phyloP scores from a whole-genome alignment of 2,113 vertebrate species.

The Uria aalge region DNA sequence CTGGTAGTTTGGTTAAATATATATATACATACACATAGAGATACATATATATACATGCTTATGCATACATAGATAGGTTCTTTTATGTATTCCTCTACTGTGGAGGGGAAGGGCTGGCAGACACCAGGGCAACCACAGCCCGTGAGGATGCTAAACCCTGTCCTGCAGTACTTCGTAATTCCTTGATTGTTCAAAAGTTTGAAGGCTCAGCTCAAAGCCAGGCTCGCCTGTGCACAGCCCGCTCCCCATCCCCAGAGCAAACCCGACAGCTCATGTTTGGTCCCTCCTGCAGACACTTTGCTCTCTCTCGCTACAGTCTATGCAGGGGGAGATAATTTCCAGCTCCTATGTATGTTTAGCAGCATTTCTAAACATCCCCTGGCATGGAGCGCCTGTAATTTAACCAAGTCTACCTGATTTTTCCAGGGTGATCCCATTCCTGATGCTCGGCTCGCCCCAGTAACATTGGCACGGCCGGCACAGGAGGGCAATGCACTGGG shows the following conservation, averaged over 20 bases:
- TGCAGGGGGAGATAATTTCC: neutral
- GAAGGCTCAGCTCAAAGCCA: neutral
- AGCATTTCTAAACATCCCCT: neutral
- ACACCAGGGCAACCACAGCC: neutral
- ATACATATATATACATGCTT: too few species aligned
- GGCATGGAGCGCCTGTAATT: neutral
- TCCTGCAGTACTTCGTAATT: rapidly evolving
- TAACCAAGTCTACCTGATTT: neutral
- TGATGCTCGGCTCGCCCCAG: neutral
- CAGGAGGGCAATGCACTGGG: neutral
- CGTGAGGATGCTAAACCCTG: neutral
- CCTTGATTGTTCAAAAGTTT: neutral
- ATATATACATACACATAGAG: rapidly evolving
- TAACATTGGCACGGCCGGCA: rapidly evolving
- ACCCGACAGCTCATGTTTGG: rapidly evolving
- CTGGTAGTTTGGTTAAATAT: neutral
- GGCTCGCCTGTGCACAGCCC: neutral
- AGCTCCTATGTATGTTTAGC: neutral
- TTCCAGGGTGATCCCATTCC: neutral
- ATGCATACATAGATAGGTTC: neutral
- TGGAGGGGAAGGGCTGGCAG: neutral
- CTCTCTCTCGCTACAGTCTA: too few species aligned
- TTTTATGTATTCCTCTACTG: neutral
- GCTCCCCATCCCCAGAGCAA: neutral
- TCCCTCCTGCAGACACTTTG: neutral